phyloP scores from a whole-genome alignment of 2,797 vertebrate genomes.

The Enteromius paludinosus region DNA sequence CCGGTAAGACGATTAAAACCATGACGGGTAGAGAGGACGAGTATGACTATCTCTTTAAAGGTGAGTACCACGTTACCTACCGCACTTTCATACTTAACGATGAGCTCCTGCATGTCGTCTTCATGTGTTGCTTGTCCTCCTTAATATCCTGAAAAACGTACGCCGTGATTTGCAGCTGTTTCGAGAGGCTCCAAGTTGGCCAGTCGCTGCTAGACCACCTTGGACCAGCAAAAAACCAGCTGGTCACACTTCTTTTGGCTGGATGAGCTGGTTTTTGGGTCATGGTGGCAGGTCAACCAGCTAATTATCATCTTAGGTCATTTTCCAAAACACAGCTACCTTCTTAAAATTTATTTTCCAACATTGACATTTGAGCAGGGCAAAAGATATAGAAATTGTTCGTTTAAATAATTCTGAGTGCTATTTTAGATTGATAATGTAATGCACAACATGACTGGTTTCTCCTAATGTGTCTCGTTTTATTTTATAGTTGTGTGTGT shows the following conservation, averaged over 20 bases:
- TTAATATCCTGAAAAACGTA: background rate
- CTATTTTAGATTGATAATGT: background rate
- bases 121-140: no score
- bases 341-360: background rate
- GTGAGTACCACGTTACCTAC: constrained; percentile 69
- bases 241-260: background rate
- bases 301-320: background rate
- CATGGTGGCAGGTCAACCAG: background rate
- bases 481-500: background rate
- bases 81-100: background rate
- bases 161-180: background rate
- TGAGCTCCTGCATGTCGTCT: background rate
- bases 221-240: background rate
- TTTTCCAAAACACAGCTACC: background rate
- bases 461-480: background rate
- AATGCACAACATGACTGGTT: background rate
- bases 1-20: constrained; percentile 50
- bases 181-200: background rate
- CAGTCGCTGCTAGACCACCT: background rate
- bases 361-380: background rate
- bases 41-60: constrained; percentile 91
- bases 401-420: background rate
- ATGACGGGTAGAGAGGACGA: constrained; percentile 88
- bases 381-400: background rate
- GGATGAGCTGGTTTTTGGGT: constrained; percentile 21